Percentiles rank a stretch among this genome's conserved stretches.
Conservation (phyloP, 1,140 invertebrate species). For the Platorchestia sp. region DNA sequence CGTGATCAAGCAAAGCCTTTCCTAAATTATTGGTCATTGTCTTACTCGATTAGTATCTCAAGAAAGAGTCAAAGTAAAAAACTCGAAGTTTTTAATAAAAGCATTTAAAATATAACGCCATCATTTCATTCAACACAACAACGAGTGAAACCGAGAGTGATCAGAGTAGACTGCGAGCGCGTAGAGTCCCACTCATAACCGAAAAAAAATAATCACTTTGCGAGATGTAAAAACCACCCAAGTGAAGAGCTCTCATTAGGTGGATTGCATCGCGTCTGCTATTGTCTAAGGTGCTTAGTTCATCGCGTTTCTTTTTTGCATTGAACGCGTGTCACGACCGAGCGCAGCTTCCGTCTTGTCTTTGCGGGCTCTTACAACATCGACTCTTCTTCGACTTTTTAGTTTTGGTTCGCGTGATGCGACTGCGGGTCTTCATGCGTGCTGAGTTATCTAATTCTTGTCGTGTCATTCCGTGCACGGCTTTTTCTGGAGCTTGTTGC, state of each 20-base stretch:
- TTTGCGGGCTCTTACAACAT: constrained; percentile 15
- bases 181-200: neutral
- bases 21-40: too few relatives aligned
- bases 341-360: constrained; percentile 12
- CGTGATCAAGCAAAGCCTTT: too few relatives aligned
- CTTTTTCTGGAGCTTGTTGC: neutral
- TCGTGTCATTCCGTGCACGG: neutral
- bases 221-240: neutral
- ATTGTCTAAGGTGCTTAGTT: constrained; percentile 31
- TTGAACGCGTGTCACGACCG: constrained; percentile 4
- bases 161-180: neutral
- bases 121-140: neutral
- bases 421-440: neutral
- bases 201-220: neutral
- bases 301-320: constrained; percentile 16
- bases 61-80: too few relatives aligned
- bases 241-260: neutral
- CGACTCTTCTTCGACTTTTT: neutral
- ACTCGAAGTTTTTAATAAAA: too few relatives aligned
- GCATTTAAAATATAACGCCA: neutral
- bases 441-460: neutral
- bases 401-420: neutral
- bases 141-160: neutral
- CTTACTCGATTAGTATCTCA: too few relatives aligned
- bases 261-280: constrained; percentile 4